These are phyloP conservation scores for Sebastes steindachneri DNA, from an alignment of 2,797 vertebrate genomes.

Conservation along the genomic window DNA sequence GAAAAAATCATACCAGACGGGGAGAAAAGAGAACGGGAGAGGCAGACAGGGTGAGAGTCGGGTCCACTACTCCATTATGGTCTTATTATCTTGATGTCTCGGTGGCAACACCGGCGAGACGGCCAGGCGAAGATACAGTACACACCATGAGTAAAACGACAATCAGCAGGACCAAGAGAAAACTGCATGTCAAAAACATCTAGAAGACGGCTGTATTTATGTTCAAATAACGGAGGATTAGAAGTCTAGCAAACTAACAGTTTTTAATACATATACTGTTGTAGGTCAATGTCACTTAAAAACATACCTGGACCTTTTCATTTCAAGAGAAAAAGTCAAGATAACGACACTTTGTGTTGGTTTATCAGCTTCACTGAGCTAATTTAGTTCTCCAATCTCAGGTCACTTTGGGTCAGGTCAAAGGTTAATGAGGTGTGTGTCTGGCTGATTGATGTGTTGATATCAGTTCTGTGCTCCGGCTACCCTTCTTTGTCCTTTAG, in stretches of 20 bases:
- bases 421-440: slow-evolving; percentile 28
- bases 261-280: neutral
- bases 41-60: neutral
- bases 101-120: slow-evolving; percentile 9
- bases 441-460: neutral
- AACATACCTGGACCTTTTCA: neutral
- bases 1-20: slow-evolving; percentile 29
- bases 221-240: too few relatives aligned
- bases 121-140: neutral
- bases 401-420: slow-evolving; percentile 1
- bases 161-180: neutral
- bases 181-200: neutral
- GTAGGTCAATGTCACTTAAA: neutral
- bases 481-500: neutral
- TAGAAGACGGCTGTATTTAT: neutral
- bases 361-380: slow-evolving; percentile 2
- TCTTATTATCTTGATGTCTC: slow-evolving; percentile 33
- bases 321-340: neutral
- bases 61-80: slow-evolving; percentile 25
- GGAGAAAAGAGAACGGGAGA: neutral
- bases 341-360: neutral
- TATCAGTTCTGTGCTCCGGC: too few relatives aligned
- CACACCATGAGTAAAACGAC: neutral
- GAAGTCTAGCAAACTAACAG: too few relatives aligned
- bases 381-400: neutral